Base-by-base conservation (phyloP, 2,113 vertebrate species). In the Dolichotis patagonum region DNA sequence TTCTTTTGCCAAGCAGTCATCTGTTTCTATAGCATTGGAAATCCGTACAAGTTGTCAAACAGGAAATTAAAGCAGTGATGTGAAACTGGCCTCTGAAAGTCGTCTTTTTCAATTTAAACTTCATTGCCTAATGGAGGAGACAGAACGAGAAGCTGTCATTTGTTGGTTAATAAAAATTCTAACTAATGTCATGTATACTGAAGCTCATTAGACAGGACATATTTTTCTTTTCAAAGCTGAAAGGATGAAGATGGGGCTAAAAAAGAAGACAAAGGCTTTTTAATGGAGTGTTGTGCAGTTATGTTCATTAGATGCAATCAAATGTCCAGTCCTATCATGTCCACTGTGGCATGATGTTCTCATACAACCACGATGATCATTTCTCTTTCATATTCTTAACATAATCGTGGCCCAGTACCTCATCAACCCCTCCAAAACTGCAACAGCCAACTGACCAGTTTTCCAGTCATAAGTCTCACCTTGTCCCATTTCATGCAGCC, bases 1-100 rank as follows among this genome's bases (percentile, higher is more conserved):
- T 94, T 98, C 96, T 91, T 96, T 97, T 95, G 92, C 91, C 90
- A n/a, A 97, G 86, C 26, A 84, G 92, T 94, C 90, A 60, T 94
- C 85, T 73, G 30, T 90, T 97, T 96, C n/a, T 90, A 86, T 56
- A 96, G 87, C 91, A 92, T 10, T 95, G 82, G 93, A 98, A 98
- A 97, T 73, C 56, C 83, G 80, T 96, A 84, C 65, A 32, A 52
- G 80, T 30, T 95, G 96, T 96, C 96, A 98, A 98, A 96, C 60
- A 96, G 98, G 96, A 96, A 97, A 98, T 95, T 56, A 98, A 93
- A 97, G 94, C 80, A 91, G 84, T 77, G 92, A 88, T 0, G 0
- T 96, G 94, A 96, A 96, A 93, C 94, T 58, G 93, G 71, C 38
- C 84, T 83, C 77, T 16, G 80, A 96, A 97, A 62, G 49, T 95